Conservation (phyloP, 2,797 vertebrate genomes). For the Aphelocoma californica region DNA sequence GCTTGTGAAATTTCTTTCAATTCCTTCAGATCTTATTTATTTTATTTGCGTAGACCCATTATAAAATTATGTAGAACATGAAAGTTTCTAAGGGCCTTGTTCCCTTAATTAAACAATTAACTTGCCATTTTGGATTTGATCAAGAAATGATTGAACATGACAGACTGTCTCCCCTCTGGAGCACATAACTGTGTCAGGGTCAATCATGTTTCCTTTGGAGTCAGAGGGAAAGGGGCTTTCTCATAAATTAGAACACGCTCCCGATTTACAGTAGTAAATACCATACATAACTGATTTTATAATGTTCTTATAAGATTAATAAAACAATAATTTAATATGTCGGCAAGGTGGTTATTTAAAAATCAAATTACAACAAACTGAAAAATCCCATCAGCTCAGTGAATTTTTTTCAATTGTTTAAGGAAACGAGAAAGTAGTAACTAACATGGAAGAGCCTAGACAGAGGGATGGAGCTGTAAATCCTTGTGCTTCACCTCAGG, state of each 20-base stretch:
- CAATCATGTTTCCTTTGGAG: conserved; percentile 48
- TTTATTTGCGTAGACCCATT: conserved; percentile 19
- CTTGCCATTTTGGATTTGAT: conserved; percentile 53
- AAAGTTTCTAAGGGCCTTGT: conserved; percentile 42
- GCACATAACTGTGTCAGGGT: conserved; percentile 38
- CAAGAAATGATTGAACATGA: conserved; percentile 47
- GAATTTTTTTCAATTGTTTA: neutral
- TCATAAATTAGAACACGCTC: conserved; percentile 1
- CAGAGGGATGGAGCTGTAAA: neutral
- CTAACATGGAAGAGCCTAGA: neutral
- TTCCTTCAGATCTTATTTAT: conserved; percentile 31
- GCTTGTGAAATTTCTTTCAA: neutral
- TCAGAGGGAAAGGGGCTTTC: conserved; percentile 13
- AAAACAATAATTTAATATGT: neutral
- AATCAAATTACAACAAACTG: neutral
- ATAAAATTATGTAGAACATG: conserved; percentile 27
- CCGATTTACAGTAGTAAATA: conserved; percentile 26
- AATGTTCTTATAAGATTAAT: conserved; percentile 9
- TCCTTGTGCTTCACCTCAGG: neutral
- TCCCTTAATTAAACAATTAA: conserved; percentile 62
- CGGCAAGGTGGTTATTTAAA: neutral
- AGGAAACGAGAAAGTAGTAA: neutral
- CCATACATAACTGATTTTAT: neutral
- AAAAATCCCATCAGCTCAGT: neutral
- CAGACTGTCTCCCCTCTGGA: conserved; percentile 26